phyloP scores from a whole-genome alignment of 2,113 vertebrate species.

The Cynoglossus semilaevis region DNA sequence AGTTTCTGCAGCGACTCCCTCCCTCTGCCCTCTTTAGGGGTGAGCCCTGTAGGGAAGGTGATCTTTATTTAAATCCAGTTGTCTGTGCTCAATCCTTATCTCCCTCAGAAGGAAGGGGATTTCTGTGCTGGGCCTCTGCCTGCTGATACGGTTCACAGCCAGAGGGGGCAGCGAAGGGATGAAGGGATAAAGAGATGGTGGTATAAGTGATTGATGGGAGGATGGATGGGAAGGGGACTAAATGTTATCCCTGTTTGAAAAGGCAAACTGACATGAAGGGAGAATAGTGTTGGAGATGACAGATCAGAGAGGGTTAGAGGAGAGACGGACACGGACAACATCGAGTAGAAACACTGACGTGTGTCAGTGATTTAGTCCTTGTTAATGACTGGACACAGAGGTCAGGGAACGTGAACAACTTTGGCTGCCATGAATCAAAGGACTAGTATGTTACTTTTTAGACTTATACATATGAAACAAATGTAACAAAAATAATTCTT shows the following conservation, averaged over 20 bases:
- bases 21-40: slow-evolving; percentile 37
- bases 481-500: too few species aligned
- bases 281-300: slow-evolving; percentile 19
- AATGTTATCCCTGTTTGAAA: slow-evolving; percentile 51
- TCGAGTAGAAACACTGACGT: too few species aligned
- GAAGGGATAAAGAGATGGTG: slow-evolving; percentile 25
- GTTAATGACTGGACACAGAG: too few species aligned
- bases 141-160: slow-evolving; percentile 60
- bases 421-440: too few species aligned
- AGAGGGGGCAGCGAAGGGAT: slow-evolving; percentile 14
- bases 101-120: slow-evolving; percentile 58
- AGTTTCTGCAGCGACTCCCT: slow-evolving; percentile 24
- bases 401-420: too few species aligned
- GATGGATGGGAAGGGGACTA: slow-evolving; percentile 38
- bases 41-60: slow-evolving; percentile 46
- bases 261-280: slow-evolving; percentile 25
- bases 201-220: slow-evolving; percentile 55
- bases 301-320: slow-evolving; percentile 18
- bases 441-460: too few species aligned
- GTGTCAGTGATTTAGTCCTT: too few species aligned
- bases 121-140: slow-evolving; percentile 29
- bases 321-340: too few species aligned
- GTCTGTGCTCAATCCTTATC: slow-evolving; percentile 62
- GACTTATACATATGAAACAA: too few species aligned
- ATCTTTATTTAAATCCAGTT: slow-evolving; percentile 70